Base-by-base conservation (phyloP, 2,797 vertebrate species). In the Microctenopoma stevenorrisi region DNA sequence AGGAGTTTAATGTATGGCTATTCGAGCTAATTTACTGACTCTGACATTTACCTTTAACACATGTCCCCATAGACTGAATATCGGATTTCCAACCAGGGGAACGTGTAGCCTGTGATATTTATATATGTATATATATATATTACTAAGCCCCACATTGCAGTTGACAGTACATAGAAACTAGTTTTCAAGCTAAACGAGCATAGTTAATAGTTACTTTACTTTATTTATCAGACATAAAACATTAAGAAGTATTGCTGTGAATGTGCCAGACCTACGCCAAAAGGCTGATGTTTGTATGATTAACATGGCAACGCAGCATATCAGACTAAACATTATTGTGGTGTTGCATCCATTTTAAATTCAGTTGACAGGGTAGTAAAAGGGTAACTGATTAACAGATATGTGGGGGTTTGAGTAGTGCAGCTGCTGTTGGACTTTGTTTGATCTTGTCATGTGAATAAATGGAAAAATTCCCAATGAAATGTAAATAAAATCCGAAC, bases 1-100 rank as follows among this genome's bases (percentile, higher is more conserved):
- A 99, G 83, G 97, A 99, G 90, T 99, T 98, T 86, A 99, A 98
- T 4, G 97, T 98, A 94, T 88, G 96, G 87, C 68, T 60, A 76
- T 51, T 58, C 16, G 60, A 54, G 38, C 54, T 40, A 47, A 35
- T 52, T 58, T 12, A 30, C 43, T 53, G 11, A 42, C 16, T 12
- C 37, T 5, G 1, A 35, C 0, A 9, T 12, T 73, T 26, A 62
- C 37, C 64, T 74, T 56, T 46, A 46, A 33, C 44, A 47, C 44
- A 48, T 14, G 50, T 72, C 38, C 54, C 44, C 58, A 10, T 13
- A n/a, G 30, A 52, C 12, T 14, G 11, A 53, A 51, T 30, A 46
- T 62, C 12, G 30, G 15, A 49, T 25, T 55, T 52, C 40, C 9
- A 38, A 7, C 26, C 16, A 43, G 26, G 3, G 28, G 1, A 1